phyloP scores from a whole-genome alignment of 2,113 vertebrate species.

The Vulpes ferrilata region DNA sequence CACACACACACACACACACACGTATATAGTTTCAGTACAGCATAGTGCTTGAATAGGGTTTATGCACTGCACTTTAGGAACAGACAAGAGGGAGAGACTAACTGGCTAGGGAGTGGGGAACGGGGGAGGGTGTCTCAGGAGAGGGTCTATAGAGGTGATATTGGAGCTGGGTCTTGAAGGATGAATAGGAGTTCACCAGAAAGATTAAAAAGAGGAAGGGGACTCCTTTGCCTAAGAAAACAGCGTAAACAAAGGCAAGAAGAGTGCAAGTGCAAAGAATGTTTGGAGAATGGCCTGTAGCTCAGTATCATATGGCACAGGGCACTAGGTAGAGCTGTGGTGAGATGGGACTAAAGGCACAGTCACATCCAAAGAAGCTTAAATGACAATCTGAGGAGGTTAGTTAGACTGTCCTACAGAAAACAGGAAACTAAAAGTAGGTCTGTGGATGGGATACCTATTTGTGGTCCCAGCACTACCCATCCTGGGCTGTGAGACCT shows the following conservation, averaged over 20 bases:
- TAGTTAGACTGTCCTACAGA: background rate
- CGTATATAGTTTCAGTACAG: background rate
- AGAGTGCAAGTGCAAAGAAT: background rate
- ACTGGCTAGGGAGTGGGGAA: background rate
- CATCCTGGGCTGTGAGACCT: background rate
- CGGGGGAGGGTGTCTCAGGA: background rate
- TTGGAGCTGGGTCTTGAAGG: conserved; percentile 15
- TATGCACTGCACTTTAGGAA: background rate
- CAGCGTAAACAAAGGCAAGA: conserved; percentile 23
- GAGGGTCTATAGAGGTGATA: background rate
- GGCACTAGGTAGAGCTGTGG: background rate
- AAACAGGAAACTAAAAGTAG: background rate
- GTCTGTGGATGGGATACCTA: background rate
- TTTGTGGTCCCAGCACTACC: background rate
- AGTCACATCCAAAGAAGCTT: background rate
- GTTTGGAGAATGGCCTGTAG: background rate
- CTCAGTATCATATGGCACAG: background rate
- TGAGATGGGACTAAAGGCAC: conserved; percentile 1
- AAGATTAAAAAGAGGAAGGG: background rate
- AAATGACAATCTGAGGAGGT: background rate
- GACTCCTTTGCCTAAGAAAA: conserved; percentile 11
- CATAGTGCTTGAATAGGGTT: background rate
- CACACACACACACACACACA: background rate
- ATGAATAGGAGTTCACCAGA: background rate
- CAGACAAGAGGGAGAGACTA: conserved; percentile 4